phyloP scores from a whole-genome alignment of 30 jellyfish, hydroid and myxozoan genomes.

The Cassiopea andromeda region DNA sequence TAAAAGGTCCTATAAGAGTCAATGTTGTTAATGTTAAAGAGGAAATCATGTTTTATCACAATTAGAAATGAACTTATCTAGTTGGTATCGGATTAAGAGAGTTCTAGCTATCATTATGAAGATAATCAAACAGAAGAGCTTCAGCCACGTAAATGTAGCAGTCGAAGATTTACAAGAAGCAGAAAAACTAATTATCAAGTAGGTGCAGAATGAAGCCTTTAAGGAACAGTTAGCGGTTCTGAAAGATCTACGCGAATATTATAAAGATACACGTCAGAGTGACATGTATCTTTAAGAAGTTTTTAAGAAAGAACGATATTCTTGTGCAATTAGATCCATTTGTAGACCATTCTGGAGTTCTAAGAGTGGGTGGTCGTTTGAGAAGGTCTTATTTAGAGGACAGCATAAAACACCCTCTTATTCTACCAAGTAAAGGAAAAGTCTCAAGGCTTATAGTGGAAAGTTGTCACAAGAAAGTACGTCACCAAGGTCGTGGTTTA shows the following conservation, averaged over 20 bases:
- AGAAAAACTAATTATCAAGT: constrained; percentile 28
- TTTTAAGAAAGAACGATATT: background rate
- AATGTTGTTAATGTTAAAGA: constrained; percentile 11
- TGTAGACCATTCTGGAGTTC: constrained; percentile 21
- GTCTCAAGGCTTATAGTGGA: constrained; percentile 25
- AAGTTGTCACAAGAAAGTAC: constrained; percentile 22
- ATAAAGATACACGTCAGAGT: background rate
- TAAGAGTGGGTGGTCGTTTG: constrained; percentile 5
- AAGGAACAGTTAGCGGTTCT: constrained; percentile 1
- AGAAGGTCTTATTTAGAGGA: background rate
- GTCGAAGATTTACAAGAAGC: constrained; percentile 51
- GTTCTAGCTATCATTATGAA: constrained; percentile 18
- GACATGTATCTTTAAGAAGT: background rate
- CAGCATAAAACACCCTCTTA: constrained; percentile 36
- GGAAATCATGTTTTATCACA: constrained; percentile 12
- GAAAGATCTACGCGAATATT: constrained; percentile 6
- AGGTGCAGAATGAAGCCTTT: constrained; percentile 29
- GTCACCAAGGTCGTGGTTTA: constrained; percentile 48
- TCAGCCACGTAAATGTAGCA: background rate
- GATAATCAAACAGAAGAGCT: background rate
- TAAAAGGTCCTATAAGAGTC: background rate
- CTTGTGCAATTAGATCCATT: constrained; percentile 1
- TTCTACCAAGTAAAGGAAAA: constrained; percentile 31
- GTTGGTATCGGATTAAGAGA: constrained; percentile 30
- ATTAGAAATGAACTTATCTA: constrained; percentile 1